Evolutionary conservation across 2,888 invertebrate genomes (phyloP).

Genomic region (Acleris cristana): DNA sequence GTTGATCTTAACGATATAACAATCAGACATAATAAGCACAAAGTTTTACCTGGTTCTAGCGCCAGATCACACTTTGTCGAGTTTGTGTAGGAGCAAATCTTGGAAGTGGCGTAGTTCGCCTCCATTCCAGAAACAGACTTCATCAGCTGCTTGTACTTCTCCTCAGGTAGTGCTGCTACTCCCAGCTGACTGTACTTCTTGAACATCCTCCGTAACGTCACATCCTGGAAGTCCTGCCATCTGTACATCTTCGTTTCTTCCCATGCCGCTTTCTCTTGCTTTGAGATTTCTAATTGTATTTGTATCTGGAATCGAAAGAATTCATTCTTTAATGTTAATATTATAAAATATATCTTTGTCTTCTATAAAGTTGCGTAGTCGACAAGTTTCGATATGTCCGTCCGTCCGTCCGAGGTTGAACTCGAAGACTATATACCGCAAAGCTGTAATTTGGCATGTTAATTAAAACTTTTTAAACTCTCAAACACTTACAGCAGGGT

Average conservation of each 20-base stretch:
- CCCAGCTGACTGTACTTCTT: slow-evolving; percentile 89
- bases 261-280: slow-evolving; percentile 86
- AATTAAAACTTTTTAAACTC: too few species aligned
- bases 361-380: too few species aligned
- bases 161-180: slow-evolving; percentile 87
- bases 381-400: too few species aligned
- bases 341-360: too few species aligned
- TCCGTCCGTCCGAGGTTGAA: too few species aligned
- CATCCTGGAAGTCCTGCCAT: slow-evolving; percentile 89
- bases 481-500: too few species aligned
- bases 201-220: slow-evolving; percentile 89
- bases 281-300: slow-evolving; percentile 69
- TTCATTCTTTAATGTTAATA: neutral
- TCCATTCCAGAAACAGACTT: slow-evolving; percentile 88
- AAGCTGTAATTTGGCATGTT: too few species aligned
- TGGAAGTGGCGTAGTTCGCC: slow-evolving; percentile 89
- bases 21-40: too few species aligned
- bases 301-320: slow-evolving; percentile 60
- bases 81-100: slow-evolving; percentile 88
- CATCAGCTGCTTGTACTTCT: slow-evolving; percentile 85
- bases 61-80: slow-evolving; percentile 86
- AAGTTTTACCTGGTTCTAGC: slow-evolving; percentile 87
- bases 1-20: too few species aligned
- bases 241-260: slow-evolving; percentile 87
- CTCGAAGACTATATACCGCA: too few species aligned